Conservation (phyloP, 2,888 invertebrate species). For the Pelosia muscerda region DNA sequence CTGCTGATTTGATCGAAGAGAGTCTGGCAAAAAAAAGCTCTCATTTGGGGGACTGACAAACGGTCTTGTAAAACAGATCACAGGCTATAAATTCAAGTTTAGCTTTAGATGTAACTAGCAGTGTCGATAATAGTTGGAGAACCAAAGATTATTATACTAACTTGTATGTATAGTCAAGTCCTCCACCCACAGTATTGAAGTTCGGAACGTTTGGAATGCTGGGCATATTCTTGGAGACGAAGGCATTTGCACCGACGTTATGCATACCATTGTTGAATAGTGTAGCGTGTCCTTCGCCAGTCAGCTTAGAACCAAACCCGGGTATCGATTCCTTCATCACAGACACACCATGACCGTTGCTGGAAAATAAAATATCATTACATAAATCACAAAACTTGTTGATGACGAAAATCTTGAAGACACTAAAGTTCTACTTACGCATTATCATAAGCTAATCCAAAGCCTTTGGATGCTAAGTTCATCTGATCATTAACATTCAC, state of each 20-base stretch:
- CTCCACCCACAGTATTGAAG: slow-evolving; percentile 42
- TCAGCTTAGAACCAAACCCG: slow-evolving; percentile 56
- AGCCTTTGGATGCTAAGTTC: slow-evolving; percentile 10
- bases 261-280: slow-evolving; percentile 53
- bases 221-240: slow-evolving; percentile 33
- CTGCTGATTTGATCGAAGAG: too few species aligned
- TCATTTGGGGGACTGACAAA: too few species aligned
- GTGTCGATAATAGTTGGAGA: too few species aligned
- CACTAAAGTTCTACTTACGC: background rate
- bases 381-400: background rate
- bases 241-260: slow-evolving; percentile 27
- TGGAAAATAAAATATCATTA: slow-evolving; percentile 26
- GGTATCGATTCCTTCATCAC: slow-evolving; percentile 57
- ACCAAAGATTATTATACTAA: slow-evolving; percentile 9
- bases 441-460: slow-evolving; percentile 31
- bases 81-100: too few species aligned
- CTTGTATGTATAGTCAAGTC: slow-evolving; percentile 39
- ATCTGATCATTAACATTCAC: slow-evolving; percentile 18
- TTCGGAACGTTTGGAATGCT: slow-evolving; percentile 30
- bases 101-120: too few species aligned
- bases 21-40: too few species aligned
- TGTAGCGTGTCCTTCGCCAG: slow-evolving; percentile 58
- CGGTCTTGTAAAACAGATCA: too few species aligned
- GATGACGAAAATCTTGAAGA: background rate
- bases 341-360: slow-evolving; percentile 53